These are phyloP conservation scores for Agonopterix heracliana DNA, from an alignment of 2,888 invertebrate genomes.

Conservation along the genomic window DNA sequence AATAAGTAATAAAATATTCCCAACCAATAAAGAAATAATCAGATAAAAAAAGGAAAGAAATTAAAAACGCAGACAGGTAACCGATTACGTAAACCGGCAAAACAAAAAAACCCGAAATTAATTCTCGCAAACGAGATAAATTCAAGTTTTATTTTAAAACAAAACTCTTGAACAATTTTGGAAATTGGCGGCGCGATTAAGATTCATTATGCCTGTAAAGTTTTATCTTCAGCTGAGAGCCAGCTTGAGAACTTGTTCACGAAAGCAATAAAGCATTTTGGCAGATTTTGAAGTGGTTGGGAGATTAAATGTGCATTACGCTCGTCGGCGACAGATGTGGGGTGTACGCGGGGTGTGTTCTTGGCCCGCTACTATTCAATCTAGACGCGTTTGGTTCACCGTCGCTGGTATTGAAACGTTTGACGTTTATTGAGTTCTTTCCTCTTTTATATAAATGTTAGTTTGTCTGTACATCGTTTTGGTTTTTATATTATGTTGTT, in stretches of 20 bases:
- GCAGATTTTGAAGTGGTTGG: conserved; percentile 65
- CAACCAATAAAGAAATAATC: conserved; percentile 26
- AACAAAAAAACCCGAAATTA: conserved; percentile 62
- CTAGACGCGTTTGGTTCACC: conserved; percentile 12
- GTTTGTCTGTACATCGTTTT: background rate
- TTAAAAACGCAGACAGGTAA: conserved; percentile 55
- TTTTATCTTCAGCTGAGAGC: conserved; percentile 59
- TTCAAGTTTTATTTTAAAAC: conserved; percentile 64
- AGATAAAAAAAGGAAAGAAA: conserved; percentile 32
- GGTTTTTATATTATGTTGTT: background rate
- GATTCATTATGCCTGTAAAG: conserved; percentile 74
- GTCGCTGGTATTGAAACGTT: conserved; percentile 27
- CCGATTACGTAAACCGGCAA: conserved; percentile 36
- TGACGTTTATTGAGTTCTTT: conserved; percentile 25
- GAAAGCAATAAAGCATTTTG: conserved; percentile 72
- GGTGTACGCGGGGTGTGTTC: background rate
- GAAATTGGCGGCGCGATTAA: conserved; percentile 67
- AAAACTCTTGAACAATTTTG: conserved; percentile 66
- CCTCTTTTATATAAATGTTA: conserved; percentile 6
- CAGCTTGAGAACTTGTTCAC: conserved; percentile 57
- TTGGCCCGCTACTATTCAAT: conserved; percentile 22
- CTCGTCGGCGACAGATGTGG: conserved; percentile 47
- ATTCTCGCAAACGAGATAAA: conserved; percentile 57
- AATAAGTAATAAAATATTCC: conserved; percentile 1
- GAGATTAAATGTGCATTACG: conserved; percentile 71